These are phyloP conservation scores for Hypotaenidia okinawae DNA, from an alignment of 2,797 vertebrate species.

Conservation along the genomic window DNA sequence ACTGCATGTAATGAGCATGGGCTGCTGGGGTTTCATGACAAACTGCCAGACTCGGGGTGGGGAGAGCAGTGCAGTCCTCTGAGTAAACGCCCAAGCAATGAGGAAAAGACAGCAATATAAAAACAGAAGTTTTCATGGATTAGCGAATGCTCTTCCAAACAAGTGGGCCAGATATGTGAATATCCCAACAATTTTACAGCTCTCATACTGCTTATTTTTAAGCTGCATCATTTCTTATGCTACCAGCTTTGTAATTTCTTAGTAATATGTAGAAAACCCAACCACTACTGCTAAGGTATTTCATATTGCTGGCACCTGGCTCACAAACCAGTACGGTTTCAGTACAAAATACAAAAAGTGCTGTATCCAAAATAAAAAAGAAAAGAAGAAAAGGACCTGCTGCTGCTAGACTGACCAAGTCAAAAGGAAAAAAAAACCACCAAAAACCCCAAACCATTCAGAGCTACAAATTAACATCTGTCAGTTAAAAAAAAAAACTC, in stretches of 20 bases:
- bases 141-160: constrained; percentile 21
- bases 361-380: constrained; percentile 35
- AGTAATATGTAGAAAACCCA: constrained; percentile 25
- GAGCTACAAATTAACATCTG: constrained; percentile 57
- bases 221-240: constrained; percentile 8
- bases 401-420: constrained; percentile 63
- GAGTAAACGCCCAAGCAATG: constrained; percentile 17
- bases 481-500: constrained; percentile 72
- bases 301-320: constrained; percentile 58
- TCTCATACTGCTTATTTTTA: neutral
- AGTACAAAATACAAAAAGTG: constrained; percentile 74
- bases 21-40: constrained; percentile 40
- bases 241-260: constrained; percentile 33
- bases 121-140: neutral
- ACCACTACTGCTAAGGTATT: constrained; percentile 55
- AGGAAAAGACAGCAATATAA: constrained; percentile 35
- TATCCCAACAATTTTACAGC: neutral
- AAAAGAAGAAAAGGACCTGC: constrained; percentile 9
- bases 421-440: neutral
- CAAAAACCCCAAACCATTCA: neutral
- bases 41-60: neutral
- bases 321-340: constrained; percentile 71
- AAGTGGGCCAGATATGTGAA: neutral
- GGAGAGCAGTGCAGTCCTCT: neutral
- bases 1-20: constrained; percentile 55